Evolutionary conservation across 2,113 vertebrate genomes (phyloP), one percentile per base, ranked within the genome.

Genomic region (Oreochromis aureus): DNA sequence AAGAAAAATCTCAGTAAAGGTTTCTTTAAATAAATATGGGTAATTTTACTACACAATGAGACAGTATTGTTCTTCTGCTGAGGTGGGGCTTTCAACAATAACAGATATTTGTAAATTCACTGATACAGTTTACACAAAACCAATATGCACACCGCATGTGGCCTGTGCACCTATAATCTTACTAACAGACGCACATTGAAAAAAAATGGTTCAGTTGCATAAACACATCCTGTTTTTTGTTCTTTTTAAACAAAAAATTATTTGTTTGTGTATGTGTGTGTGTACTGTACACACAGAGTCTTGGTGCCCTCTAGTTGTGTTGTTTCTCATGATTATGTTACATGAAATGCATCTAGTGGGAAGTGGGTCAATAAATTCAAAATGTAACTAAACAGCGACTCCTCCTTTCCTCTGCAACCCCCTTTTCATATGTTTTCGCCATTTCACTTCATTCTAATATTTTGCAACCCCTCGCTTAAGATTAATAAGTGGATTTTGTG

Each of bases 261-360:
- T 46, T 27, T 73, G 53, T 59, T 3, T 66, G 53, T 80, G 5
- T 80, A 0, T 56, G 54, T 76, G 3, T 78, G 63, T 80, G 58
- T 53, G 22, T 61, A 3, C 13, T 39, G 59, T 39, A 30, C 36
- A 12, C 27, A 83, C 19, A 80, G 39, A 71, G 32, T 55, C 59
- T 80, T 39, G 54, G 87, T 87, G 81, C 78, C 81, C 82, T 84
- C 79, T 83, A 83, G 80, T 85, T 89, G 82, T 87, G 13, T 27
- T 41, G 10, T 81, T 36, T 58, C 10, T 63, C 27, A 76, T 55
- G 73, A 81, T 58, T 24, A n/a, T 15, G 11, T 34, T 18, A 30
- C 44, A 46, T 19, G 1, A 80, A 58, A 18, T 18, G 48, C 12
- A 76, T 7, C 56, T 27, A 61, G 10, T 78, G 61, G 30, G 9